phyloP scores from a whole-genome alignment of 2,888 invertebrate species.

The Dyspetes luteomarginatus region DNA sequence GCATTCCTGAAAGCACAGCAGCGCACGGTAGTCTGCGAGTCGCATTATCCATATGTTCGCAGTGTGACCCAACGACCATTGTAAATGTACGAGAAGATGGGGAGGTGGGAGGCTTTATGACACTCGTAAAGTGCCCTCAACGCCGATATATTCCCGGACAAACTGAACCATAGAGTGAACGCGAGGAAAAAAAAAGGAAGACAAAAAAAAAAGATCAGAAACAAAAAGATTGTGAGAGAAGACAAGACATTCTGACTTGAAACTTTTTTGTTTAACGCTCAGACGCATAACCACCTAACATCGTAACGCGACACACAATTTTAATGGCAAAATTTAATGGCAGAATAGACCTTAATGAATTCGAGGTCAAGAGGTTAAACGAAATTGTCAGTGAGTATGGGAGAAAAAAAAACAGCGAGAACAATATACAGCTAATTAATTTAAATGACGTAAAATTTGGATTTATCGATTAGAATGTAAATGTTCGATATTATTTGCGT shows the following conservation, averaged over 20 bases:
- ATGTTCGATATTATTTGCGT: background rate
- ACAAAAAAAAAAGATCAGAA: constrained; percentile 10
- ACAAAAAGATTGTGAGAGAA: constrained; percentile 7
- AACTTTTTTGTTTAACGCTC: constrained; percentile 49
- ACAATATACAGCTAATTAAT: background rate
- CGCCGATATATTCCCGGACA: constrained; percentile 62
- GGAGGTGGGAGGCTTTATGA: constrained; percentile 72
- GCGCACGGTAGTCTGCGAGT: constrained; percentile 62
- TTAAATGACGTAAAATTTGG: background rate
- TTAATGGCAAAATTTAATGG: constrained; percentile 33
- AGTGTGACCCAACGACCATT: constrained; percentile 73
- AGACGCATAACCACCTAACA: constrained; percentile 37
- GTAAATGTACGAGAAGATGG: constrained; percentile 67
- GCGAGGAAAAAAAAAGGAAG: background rate
- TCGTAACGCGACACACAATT: constrained; percentile 25
- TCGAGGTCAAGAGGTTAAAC: background rate
- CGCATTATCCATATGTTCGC: constrained; percentile 69
- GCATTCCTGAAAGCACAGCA: constrained; percentile 65
- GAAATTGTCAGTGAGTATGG: background rate
- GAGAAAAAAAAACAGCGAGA: background rate
- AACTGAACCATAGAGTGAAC: constrained; percentile 23
- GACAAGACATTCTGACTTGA: constrained; percentile 1
- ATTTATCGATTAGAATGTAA: background rate
- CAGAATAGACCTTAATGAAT: background rate
- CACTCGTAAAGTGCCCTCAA: constrained; percentile 75